Evolutionary conservation across 2,113 vertebrate genomes (phyloP).

Genomic region (Onychostruthus taczanowskii): DNA sequence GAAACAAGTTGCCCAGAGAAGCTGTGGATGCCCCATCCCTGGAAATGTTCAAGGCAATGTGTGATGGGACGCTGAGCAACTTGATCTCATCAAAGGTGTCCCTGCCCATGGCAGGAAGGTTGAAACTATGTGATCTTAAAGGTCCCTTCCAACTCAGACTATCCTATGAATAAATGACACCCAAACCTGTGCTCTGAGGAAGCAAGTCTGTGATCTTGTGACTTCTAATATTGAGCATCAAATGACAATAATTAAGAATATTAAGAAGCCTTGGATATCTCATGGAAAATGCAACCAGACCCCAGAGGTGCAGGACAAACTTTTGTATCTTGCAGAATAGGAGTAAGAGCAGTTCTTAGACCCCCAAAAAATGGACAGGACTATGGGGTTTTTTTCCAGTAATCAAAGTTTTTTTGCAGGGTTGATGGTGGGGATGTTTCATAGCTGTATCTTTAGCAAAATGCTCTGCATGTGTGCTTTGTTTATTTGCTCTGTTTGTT

Average conservation of each 20-base stretch:
- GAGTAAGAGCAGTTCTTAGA: neutral
- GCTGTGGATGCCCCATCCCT: neutral
- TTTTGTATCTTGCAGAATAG: neutral
- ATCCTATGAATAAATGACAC: neutral
- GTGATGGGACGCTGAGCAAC: neutral
- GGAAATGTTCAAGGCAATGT: neutral
- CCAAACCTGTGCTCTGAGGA: neutral
- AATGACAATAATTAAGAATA: neutral
- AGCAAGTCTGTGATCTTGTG: neutral
- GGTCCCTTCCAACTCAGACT: neutral
- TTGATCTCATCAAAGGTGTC: neutral
- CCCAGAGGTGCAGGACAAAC: neutral
- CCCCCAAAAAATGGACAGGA: neutral
- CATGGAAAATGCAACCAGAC: neutral
- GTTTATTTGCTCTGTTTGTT: neutral
- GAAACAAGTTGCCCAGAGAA: neutral
- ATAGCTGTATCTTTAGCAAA: neutral
- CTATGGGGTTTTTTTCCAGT: neutral
- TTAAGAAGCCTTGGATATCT: neutral
- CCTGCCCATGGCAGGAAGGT: neutral
- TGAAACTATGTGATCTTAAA: neutral
- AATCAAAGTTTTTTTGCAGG: neutral
- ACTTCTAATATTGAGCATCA: neutral
- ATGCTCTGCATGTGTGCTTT: neutral
- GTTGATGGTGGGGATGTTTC: neutral